Evolutionary conservation across 2,797 vertebrate genomes (phyloP).

Genomic region (Hypotaenidia philippensis): DNA sequence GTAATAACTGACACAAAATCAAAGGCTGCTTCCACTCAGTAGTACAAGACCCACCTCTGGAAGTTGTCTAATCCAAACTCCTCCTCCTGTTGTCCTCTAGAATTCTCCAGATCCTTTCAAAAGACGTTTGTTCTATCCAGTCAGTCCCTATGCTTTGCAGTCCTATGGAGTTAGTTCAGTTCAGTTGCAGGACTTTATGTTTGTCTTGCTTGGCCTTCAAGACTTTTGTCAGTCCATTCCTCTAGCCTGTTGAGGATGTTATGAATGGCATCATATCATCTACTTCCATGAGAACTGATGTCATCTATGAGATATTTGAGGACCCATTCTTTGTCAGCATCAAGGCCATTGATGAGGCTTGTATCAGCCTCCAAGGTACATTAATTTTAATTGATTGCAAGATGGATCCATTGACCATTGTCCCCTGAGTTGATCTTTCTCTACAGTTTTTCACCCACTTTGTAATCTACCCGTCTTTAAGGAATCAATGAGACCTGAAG

Average conservation of each 20-base stretch:
- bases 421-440: neutral
- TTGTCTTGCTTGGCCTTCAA: neutral
- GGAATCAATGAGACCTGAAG: neutral
- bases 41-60: neutral
- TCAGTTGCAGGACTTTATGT: neutral
- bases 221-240: neutral
- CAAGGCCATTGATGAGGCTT: neutral
- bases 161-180: neutral
- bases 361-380: neutral
- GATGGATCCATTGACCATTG: neutral
- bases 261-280: neutral
- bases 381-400: neutral
- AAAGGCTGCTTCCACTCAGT: neutral
- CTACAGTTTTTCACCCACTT: neutral
- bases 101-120: neutral
- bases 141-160: neutral
- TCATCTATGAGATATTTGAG: neutral
- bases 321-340: neutral
- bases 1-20: constrained; percentile 48
- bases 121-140: neutral
- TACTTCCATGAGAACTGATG: fast-evolving
- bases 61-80: neutral
- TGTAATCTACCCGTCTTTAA: neutral
- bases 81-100: neutral
- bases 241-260: neutral